Percentiles rank a stretch among this genome's conserved stretches.
These are phyloP conservation scores for Centrocercus urophasianus DNA, from an alignment of 2,113 vertebrate species.

Conservation along the genomic window DNA sequence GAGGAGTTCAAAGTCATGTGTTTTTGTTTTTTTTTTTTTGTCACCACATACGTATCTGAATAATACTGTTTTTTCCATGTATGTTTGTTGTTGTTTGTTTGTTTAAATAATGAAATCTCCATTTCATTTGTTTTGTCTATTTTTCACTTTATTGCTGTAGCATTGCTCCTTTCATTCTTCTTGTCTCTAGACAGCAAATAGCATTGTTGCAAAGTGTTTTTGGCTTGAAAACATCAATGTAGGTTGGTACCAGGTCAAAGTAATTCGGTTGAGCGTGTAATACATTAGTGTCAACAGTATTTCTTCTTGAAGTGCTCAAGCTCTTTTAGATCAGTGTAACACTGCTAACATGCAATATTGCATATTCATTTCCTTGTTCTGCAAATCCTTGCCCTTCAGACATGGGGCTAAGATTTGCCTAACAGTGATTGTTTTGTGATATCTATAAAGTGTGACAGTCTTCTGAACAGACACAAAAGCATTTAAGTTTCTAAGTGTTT, in stretches of 20 bases:
- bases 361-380: not conserved
- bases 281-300: not conserved
- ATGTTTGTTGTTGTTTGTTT: not conserved
- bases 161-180: not conserved
- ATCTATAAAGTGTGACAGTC: not conserved
- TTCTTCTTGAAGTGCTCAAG: not conserved
- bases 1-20: not conserved
- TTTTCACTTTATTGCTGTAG: not conserved
- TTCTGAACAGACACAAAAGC: not conserved
- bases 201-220: not conserved
- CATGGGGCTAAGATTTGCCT: not conserved
- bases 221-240: not conserved
- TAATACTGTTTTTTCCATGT: not conserved
- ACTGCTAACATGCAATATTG: not conserved
- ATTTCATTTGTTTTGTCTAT: not conserved
- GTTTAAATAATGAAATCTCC: not conserved
- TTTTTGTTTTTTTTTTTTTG: not conserved
- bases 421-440: not conserved
- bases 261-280: not conserved
- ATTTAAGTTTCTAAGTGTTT: not conserved
- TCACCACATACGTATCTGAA: not conserved
- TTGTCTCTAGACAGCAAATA: not conserved
- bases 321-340: not conserved
- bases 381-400: not conserved
- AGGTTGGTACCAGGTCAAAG: not conserved